Base-by-base conservation (phyloP, 2,888 invertebrate species). In the Drosophila putrida region DNA sequence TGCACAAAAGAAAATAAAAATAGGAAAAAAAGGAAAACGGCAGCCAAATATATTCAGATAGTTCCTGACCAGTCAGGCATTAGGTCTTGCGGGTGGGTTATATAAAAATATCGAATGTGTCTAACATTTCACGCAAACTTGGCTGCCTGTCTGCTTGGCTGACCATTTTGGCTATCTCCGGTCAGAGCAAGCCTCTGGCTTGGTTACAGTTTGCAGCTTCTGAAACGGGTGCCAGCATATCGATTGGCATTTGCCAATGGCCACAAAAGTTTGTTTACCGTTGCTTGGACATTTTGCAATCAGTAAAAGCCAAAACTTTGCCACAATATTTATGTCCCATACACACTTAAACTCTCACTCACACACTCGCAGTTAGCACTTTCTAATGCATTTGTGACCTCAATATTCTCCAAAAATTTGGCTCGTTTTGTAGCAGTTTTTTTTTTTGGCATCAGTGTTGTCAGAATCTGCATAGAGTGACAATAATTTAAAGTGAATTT, bases 181-280 rank as follows among this genome's bases (percentile, higher is more conserved):
- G 76, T 71, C 53, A 8, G 31, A 3, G 6, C 9, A 31, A 31
- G 31, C 31, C 31, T 31, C 31, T 31, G 31, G 31, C 31, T 31
- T 9, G 3, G 31, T 6, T 31, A 31, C 31, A 6, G 31, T 6
- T 6, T 9, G 8, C 31, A 31, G 31, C 9, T 31, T 8, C 6
- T 8, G 31, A 8, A 6, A 31, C 31, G 49, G 51, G 20, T 78
- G 60, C 38, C 71, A 78, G 57, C 36, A 63, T 65, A 79, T 76
- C 77, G 75, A 79, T 77, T 71, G 71, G 64, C 71, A 58, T 46
- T 73, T 70, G 75, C 75, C 72, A 55, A 60, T 82, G 75, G 75
- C 83, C 80, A 75, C 75, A 81, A 78, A 81, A 82, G 63, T 78
- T 80, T 81, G 81, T 81, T 81, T 82, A 82, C 78, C 80, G 66